Evolutionary conservation across 1,140 invertebrate species (phyloP).

Genomic region (Melanaphis sacchari): DNA sequence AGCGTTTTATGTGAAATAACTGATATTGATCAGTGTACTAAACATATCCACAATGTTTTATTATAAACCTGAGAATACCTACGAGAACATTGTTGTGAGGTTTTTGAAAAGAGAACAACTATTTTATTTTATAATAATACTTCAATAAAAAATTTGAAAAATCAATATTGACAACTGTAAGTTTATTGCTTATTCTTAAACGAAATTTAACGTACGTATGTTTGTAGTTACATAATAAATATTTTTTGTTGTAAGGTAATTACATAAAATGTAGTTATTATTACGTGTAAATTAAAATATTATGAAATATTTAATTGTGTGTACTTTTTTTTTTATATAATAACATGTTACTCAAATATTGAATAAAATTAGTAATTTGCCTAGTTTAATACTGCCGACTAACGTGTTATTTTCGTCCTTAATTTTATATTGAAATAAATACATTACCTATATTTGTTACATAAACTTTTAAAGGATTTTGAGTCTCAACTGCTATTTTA

Average conservation of each 20-base stretch:
- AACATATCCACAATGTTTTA: neutral
- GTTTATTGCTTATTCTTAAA: neutral
- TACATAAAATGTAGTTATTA: neutral
- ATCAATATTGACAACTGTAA: neutral
- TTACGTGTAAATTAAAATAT: neutral
- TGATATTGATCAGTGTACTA: neutral
- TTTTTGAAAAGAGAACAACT: neutral
- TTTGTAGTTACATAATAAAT: neutral
- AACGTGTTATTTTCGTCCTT: neutral
- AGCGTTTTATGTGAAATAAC: slow-evolving; percentile 23
- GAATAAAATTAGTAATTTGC: neutral
- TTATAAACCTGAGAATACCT: neutral
- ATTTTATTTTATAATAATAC: neutral
- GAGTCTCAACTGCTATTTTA: neutral
- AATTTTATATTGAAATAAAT: neutral
- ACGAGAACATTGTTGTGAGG: neutral
- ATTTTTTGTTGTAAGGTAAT: neutral
- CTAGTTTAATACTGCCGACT: neutral
- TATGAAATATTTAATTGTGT: neutral
- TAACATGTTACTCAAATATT: neutral
- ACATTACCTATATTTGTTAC: neutral
- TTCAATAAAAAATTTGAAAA: neutral
- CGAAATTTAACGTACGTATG: neutral
- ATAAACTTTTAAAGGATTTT: neutral
- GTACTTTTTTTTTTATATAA: neutral